Evolutionary conservation across 2,888 invertebrate species (phyloP), one percentile per base, ranked within the genome.

Genomic region (Sepioteuthis lessoniana): DNA sequence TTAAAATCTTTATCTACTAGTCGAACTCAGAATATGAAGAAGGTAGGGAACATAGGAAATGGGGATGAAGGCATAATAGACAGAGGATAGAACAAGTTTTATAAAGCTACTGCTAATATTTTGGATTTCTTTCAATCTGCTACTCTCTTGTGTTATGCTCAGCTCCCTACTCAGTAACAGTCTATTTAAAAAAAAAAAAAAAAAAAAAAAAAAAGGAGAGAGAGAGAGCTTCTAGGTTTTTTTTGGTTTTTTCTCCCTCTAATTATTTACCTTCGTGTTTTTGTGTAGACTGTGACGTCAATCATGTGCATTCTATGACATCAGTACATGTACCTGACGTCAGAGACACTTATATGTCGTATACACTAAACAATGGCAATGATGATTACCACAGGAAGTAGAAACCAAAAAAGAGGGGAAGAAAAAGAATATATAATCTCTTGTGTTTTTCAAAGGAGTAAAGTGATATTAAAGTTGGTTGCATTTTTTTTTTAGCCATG

Each of bases 221-320:
- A 42, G 7, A 7, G 42, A 42, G 42, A 55, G 55, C 55, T 55
- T 21, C 55, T 55, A 25, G 25, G 55, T 55, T 76, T 35, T n/a
- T 35, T 16, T n/a, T 76, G 0, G 0, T 13, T 19, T 13, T 35
- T n/a, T 35, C 76, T 16, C 76, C 76, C 76, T n/a, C 16, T 76
- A 35, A 76, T n/a, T n/a, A 35, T 35, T 13, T 76, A 16, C n/a
- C n/a, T n/a, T 76, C n/a, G 19, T 76, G 76, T 35, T 76, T n/a
- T 76, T 76, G 76, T 76, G n/a, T 35, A n/a, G 76, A n/a, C n/a
- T 76, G 76, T 76, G 76, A 76, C 76, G 76, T 76, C 76, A 76
- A 76, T 35, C 76, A 76, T n/a, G n/a, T n/a, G n/a, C 76, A 76
- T 76, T 76, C 76, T 76, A 76, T 76, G 76, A 76, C 76, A 76